Evolutionary conservation across 2,888 invertebrate species (phyloP).

Genomic region (Orchestes rusci): DNA sequence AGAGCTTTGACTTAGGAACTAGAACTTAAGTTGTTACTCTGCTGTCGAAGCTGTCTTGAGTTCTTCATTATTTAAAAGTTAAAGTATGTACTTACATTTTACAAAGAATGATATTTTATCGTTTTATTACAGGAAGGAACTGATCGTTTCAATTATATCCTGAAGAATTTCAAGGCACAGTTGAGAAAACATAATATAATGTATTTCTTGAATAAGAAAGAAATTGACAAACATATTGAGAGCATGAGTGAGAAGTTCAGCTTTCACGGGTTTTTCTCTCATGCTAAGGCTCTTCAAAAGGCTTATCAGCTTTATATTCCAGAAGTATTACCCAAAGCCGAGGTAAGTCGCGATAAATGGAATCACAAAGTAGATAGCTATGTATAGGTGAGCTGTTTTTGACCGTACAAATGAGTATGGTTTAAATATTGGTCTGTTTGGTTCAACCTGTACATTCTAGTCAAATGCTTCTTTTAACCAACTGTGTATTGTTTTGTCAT

Average conservation of each 20-base stretch:
- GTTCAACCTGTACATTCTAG: no score
- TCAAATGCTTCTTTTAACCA: no score
- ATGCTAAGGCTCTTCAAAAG: slow-evolving; percentile 34
- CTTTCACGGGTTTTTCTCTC: slow-evolving; percentile 38
- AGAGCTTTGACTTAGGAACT: no score
- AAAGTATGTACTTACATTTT: slow-evolving; percentile 4
- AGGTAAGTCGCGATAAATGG: no score
- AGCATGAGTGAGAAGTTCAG: slow-evolving; percentile 39
- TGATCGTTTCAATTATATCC: slow-evolving; percentile 31
- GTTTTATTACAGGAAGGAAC: slow-evolving; percentile 31
- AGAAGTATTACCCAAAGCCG: slow-evolving; percentile 28
- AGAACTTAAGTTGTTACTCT: no score
- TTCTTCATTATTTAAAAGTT: background rate
- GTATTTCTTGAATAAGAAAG: slow-evolving; percentile 36
- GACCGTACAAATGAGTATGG: no score
- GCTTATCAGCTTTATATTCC: slow-evolving; percentile 35
- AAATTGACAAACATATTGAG: slow-evolving; percentile 34
- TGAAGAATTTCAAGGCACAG: slow-evolving; percentile 31
- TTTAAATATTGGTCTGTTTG: no score
- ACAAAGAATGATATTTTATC: background rate
- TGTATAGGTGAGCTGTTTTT: no score
- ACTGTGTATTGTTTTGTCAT: no score
- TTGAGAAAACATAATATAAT: slow-evolving; percentile 36
- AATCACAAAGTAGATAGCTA: no score
- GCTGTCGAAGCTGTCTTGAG: no score